These are phyloP conservation scores for Pterocles orientalis DNA, from an alignment of 2,113 vertebrate genomes.

Conservation along the genomic window DNA sequence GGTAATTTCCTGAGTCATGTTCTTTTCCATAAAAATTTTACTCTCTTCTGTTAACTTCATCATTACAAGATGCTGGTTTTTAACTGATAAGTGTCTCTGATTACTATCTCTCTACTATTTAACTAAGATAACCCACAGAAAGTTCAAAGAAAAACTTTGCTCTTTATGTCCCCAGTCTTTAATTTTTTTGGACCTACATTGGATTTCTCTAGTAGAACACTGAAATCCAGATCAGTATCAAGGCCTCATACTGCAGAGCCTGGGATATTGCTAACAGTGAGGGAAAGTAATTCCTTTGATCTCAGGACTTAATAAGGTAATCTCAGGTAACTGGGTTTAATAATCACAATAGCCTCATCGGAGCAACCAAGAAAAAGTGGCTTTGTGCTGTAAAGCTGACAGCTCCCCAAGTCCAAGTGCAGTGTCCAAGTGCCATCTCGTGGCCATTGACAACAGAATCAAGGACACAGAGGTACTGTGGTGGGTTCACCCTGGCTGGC, in stretches of 20 bases:
- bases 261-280: not conserved
- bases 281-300: not conserved
- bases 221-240: not conserved
- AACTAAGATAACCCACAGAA: not conserved
- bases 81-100: not conserved
- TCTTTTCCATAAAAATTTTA: not conserved
- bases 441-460: not conserved
- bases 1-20: not conserved
- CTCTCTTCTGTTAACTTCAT: not conserved
- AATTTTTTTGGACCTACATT: not conserved
- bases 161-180: not conserved
- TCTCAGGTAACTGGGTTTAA: not conserved
- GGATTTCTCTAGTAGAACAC: not conserved
- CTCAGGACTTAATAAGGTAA: not conserved
- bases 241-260: not conserved
- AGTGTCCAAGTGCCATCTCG: slow-evolving; percentile 60
- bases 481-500: not conserved
- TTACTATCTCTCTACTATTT: not conserved
- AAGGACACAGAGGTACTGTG: accelerated
- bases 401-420: not conserved
- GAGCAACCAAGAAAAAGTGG: not conserved
- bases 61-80: not conserved
- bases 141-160: not conserved
- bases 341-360: not conserved
- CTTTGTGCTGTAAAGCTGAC: not conserved